These are phyloP conservation scores for Pollenia labialis DNA, from an alignment of 2,888 invertebrate species.

Conservation along the genomic window DNA sequence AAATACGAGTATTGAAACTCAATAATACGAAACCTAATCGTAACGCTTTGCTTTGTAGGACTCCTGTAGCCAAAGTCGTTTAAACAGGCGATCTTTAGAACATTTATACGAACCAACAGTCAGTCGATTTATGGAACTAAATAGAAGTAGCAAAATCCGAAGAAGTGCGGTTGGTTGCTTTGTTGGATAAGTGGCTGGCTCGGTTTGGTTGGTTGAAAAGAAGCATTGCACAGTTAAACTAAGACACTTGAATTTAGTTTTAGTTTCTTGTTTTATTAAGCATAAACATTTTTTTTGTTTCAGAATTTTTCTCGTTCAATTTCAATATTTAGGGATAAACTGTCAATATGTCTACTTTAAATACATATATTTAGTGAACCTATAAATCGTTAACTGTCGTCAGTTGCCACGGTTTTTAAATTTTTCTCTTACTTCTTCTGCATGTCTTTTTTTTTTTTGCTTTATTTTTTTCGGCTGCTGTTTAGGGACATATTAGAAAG, in stretches of 20 bases:
- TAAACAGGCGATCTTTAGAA: slow-evolving; percentile 55
- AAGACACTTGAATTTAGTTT: slow-evolving; percentile 69
- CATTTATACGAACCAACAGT: slow-evolving; percentile 41
- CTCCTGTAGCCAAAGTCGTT: slow-evolving; percentile 47
- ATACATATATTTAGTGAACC: slow-evolving; percentile 79
- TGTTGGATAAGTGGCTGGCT: slow-evolving; percentile 32
- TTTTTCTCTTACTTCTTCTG: slow-evolving; percentile 57
- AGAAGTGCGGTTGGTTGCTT: slow-evolving; percentile 28
- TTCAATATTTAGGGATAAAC: slow-evolving; percentile 78
- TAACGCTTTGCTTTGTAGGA: slow-evolving; percentile 33
- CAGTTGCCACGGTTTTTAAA: slow-evolving; percentile 72
- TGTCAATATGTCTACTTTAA: slow-evolving; percentile 79
- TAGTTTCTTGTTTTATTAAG: slow-evolving; percentile 61
- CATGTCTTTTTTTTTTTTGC: slow-evolving; percentile 20
- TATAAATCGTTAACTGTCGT: slow-evolving; percentile 78
- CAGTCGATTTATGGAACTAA: slow-evolving; percentile 57
- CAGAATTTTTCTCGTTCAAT: slow-evolving; percentile 72
- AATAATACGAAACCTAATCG: slow-evolving; percentile 8
- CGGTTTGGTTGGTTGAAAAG: slow-evolving; percentile 41
- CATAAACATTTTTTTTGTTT: slow-evolving; percentile 70
- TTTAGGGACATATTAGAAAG: slow-evolving; percentile 43
- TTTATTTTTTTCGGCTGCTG: slow-evolving; percentile 50
- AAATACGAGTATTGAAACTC: slow-evolving; percentile 24
- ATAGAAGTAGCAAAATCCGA: slow-evolving; percentile 64
- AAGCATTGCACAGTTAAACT: slow-evolving; percentile 58